Percentiles rank a stretch among this genome's conserved stretches.
Evolutionary conservation across 2,113 vertebrate genomes (phyloP).

Genomic region (Leuciscus idus): DNA sequence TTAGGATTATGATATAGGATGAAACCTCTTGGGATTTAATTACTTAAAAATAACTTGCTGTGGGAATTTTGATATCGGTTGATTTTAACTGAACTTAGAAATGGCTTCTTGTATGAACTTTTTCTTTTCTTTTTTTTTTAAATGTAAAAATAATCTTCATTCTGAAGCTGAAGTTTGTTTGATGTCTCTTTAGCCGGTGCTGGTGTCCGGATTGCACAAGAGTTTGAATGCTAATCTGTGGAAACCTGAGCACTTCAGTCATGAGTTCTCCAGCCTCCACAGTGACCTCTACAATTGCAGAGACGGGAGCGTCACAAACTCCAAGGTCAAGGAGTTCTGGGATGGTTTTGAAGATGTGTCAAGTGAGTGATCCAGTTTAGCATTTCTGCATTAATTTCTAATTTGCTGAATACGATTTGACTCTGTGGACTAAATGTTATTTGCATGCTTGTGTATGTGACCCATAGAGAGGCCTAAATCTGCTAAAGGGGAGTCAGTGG

Average conservation of each 20-base stretch:
- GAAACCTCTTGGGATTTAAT: neutral
- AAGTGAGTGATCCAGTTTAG: constrained; percentile 69
- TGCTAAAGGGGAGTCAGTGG: constrained; percentile 51
- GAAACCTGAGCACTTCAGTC: constrained; percentile 83
- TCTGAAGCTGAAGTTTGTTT: neutral
- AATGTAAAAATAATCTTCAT: neutral
- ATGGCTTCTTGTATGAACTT: neutral
- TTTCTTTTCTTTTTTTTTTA: no score
- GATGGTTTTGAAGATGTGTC: constrained; percentile 91
- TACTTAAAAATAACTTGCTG: neutral
- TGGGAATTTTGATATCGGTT: neutral
- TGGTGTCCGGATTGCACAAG: constrained; percentile 86
- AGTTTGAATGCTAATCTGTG: constrained; percentile 83
- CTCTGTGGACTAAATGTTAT: neutral
- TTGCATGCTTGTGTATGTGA: constrained; percentile 19
- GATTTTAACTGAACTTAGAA: neutral
- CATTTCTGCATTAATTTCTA: neutral
- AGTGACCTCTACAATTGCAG: constrained; percentile 88
- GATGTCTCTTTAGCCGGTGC: constrained; percentile 76
- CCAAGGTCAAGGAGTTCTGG: constrained; percentile 88
- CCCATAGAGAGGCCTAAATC: constrained; percentile 53
- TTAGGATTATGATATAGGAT: neutral
- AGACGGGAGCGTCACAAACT: constrained; percentile 83
- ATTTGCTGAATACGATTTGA: neutral
- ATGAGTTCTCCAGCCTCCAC: constrained; percentile 85